These are phyloP conservation scores for Sebastes matsubarae DNA, from an alignment of 2,797 vertebrate species.

Conservation along the genomic window DNA sequence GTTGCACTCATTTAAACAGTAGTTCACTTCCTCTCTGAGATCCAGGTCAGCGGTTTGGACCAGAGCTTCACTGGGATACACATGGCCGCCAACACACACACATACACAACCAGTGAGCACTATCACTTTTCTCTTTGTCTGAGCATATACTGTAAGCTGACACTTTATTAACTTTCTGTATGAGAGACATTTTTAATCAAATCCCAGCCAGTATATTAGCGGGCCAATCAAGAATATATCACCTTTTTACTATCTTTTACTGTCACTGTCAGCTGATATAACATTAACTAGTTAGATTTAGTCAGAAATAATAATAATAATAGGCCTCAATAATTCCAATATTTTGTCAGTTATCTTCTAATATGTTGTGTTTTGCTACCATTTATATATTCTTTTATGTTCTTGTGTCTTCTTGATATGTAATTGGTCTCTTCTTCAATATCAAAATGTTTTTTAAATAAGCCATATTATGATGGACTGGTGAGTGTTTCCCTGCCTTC, in stretches of 20 bases:
- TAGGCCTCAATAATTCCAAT: not conserved
- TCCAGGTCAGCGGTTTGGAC: constrained; percentile 55
- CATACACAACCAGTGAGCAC: not conserved
- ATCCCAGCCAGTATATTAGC: not conserved
- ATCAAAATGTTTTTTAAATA: not conserved
- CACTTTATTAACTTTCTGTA: not conserved
- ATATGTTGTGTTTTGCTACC: not conserved
- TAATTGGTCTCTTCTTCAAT: not conserved
- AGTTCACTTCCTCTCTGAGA: constrained; percentile 51
- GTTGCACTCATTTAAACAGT: constrained; percentile 53
- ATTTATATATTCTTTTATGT: not conserved
- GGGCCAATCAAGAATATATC: not conserved
- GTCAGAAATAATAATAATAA: not conserved
- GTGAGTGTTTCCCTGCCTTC: not conserved
- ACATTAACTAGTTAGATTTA: not conserved
- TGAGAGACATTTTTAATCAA: not conserved
- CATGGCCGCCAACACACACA: not conserved
- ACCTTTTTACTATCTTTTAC: not conserved
- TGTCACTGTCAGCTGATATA: not conserved
- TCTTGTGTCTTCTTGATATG: not conserved
- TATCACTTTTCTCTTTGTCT: not conserved
- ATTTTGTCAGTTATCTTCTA: not conserved
- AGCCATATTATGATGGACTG: not conserved
- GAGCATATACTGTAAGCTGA: not conserved
- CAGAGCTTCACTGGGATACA: not conserved